Evolutionary conservation across 2,113 vertebrate species (phyloP).

Genomic region (Sapajus apella): DNA sequence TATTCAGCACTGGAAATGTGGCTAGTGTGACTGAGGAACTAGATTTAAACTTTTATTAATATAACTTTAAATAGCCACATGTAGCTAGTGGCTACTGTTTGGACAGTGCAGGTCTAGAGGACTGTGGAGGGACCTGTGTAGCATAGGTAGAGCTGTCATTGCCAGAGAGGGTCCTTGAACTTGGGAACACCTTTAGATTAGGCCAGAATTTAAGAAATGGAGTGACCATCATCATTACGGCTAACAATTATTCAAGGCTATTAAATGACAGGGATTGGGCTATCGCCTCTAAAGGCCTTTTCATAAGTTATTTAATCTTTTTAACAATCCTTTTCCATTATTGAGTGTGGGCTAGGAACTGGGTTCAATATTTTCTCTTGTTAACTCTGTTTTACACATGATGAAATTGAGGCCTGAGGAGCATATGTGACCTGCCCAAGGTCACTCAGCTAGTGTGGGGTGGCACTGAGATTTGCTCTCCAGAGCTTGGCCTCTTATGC

Average conservation of each 20-base stretch:
- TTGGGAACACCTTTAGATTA: not conserved
- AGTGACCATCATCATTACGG: not conserved
- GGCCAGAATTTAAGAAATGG: not conserved
- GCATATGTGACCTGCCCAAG: not conserved
- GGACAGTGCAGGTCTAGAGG: not conserved
- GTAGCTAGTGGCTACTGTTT: not conserved
- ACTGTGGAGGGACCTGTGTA: not conserved
- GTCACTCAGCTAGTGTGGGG: not conserved
- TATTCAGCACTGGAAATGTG: not conserved
- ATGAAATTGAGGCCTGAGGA: not conserved
- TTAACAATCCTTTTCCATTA: not conserved
- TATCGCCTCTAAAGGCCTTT: not conserved
- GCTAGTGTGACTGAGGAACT: not conserved
- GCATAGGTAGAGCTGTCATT: not conserved
- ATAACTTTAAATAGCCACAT: not conserved
- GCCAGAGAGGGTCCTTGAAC: not conserved
- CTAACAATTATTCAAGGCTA: not conserved
- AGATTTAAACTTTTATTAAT: not conserved
- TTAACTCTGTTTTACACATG: constrained; percentile 4
- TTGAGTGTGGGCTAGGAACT: not conserved
- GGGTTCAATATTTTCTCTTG: not conserved
- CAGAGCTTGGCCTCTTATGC: not conserved
- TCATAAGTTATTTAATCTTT: not conserved
- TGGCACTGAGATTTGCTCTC: not conserved
- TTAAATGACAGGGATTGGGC: not conserved